These are phyloP conservation scores for Mimas tiliae DNA, from an alignment of 2,888 invertebrate species.

Conservation along the genomic window DNA sequence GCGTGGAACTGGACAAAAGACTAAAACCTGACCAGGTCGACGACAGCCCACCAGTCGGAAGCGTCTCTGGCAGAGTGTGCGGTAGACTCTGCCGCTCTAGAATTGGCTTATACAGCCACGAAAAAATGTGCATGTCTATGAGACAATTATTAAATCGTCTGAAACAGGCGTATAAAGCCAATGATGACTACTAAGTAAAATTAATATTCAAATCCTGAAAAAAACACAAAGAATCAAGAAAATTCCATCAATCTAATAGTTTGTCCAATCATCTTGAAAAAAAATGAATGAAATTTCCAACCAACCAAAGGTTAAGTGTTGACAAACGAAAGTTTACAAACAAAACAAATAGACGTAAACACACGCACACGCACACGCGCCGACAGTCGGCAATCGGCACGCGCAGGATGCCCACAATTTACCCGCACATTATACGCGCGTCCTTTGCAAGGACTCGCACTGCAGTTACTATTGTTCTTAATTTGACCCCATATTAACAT, in stretches of 20 bases:
- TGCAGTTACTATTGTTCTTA: constrained; percentile 3
- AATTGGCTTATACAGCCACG: too few species aligned
- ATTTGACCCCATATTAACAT: constrained; percentile 3
- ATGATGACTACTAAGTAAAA: too few species aligned
- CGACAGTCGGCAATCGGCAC: constrained; percentile 25
- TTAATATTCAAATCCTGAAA: too few species aligned
- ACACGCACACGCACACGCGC: constrained; percentile 15
- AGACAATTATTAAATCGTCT: too few species aligned
- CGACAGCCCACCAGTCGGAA: too few species aligned
- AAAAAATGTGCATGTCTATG: too few species aligned
- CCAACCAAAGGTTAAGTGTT: background rate
- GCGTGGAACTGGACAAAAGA: too few species aligned
- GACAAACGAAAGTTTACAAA: constrained; percentile 25
- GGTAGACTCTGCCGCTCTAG: too few species aligned
- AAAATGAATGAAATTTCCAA: background rate
- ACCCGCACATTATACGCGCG: constrained; percentile 37
- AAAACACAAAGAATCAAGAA: background rate
- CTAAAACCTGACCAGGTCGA: too few species aligned
- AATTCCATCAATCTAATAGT: background rate
- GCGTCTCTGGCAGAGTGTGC: too few species aligned
- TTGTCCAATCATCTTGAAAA: background rate
- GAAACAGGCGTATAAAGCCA: too few species aligned
- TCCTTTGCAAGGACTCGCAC: constrained; percentile 35
- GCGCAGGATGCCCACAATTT: constrained; percentile 38
- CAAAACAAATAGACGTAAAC: constrained; percentile 4